Conservation (phyloP, 2,113 vertebrate species). For the Phalacrocorax carbo region DNA sequence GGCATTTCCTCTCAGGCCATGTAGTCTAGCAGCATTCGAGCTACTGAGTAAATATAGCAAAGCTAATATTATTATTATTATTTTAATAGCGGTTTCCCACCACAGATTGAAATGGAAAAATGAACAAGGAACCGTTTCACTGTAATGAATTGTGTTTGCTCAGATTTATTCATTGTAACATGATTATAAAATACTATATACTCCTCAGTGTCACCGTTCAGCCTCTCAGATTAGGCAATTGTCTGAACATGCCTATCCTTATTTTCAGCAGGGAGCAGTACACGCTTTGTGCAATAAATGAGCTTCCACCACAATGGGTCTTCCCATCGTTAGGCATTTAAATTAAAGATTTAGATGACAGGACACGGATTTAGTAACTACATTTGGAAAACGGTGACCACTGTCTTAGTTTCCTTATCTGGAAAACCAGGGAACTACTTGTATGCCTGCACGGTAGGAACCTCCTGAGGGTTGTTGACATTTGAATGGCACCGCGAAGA, state of each 20-base stretch:
- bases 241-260: neutral
- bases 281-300: neutral
- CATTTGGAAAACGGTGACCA: neutral
- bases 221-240: neutral
- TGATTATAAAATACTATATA: neutral
- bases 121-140: constrained; percentile 27
- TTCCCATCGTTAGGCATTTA: neutral
- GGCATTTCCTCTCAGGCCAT: constrained; percentile 65
- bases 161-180: constrained; percentile 6
- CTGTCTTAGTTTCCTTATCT: neutral
- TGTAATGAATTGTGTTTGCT: neutral
- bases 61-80: constrained; percentile 8
- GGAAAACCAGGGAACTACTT: neutral
- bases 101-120: constrained; percentile 31
- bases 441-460: neutral
- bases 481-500: neutral
- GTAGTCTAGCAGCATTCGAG: constrained; percentile 43
- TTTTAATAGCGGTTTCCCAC: constrained; percentile 60
- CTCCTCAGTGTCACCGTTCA: neutral
- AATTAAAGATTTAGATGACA: neutral
- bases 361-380: neutral
- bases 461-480: neutral
- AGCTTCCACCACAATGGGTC: neutral
- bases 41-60: constrained; percentile 52
- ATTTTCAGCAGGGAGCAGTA: neutral